Evolutionary conservation across 2,113 vertebrate species (phyloP).

Genomic region (Pelusios castaneus): DNA sequence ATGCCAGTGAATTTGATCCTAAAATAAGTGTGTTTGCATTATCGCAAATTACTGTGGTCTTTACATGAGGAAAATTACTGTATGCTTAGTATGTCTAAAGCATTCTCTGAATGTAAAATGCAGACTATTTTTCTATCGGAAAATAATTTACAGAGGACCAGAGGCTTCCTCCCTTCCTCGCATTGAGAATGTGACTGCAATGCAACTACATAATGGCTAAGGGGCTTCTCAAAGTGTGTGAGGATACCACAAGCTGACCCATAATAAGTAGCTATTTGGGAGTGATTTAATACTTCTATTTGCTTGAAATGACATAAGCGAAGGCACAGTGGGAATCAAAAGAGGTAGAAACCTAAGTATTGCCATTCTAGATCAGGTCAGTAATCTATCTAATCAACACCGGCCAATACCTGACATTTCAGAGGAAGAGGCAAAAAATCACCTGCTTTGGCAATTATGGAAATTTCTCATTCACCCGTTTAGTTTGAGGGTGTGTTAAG

Average conservation of each 20-base stretch:
- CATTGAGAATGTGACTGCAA: not conserved
- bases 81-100: not conserved
- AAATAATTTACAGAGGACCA: not conserved
- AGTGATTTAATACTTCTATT: not conserved
- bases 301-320: not conserved
- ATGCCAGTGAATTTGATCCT: not conserved
- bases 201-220: not conserved
- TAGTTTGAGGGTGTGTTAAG: not conserved
- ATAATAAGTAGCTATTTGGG: not conserved
- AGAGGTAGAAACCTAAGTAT: not conserved
- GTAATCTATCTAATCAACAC: not conserved
- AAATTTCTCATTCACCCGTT: not conserved
- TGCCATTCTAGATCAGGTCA: not conserved
- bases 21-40: not conserved
- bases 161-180: not conserved
- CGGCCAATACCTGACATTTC: not conserved
- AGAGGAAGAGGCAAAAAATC: not conserved
- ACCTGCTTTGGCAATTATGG: not conserved
- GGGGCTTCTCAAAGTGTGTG: not conserved
- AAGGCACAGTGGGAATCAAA: not conserved
- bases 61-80: conserved; percentile 54
- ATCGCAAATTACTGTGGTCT: conserved; percentile 1
- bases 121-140: not conserved
- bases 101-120: not conserved
- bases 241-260: no score